These are phyloP conservation scores for Pagetopsis macropterus DNA, from an alignment of 2,797 vertebrate species.

Conservation along the genomic window DNA sequence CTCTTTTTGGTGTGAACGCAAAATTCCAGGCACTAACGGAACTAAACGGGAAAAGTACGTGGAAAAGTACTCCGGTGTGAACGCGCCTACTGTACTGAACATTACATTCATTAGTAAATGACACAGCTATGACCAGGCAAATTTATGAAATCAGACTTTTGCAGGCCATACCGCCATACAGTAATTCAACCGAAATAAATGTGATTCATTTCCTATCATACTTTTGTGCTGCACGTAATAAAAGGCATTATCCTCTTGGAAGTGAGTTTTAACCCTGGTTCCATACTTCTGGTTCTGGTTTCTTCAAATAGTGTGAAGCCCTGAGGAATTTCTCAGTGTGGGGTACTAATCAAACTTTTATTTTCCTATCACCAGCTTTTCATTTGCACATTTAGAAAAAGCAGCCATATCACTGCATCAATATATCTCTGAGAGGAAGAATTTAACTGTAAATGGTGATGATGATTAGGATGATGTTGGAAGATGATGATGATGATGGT, in stretches of 20 bases:
- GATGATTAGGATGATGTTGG: background rate
- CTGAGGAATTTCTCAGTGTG: background rate
- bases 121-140: background rate
- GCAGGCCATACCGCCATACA: no score
- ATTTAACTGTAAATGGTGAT: background rate
- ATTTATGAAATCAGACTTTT: background rate
- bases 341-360: background rate
- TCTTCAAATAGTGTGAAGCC: conserved; percentile 25
- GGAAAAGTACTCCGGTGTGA: no score
- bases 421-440: conserved; percentile 10
- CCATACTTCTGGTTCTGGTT: background rate
- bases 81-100: background rate
- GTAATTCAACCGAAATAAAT: background rate
- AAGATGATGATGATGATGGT: background rate
- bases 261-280: conserved; percentile 5
- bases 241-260: background rate
- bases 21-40: no score
- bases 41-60: no score
- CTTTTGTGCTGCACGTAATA: background rate
- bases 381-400: conserved; percentile 1
- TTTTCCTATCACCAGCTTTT: background rate
- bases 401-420: background rate
- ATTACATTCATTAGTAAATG: background rate
- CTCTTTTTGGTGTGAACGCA: no score
- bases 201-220: background rate